Percentiles rank a stretch among this genome's conserved stretches.
Evolutionary conservation across 2,888 invertebrate genomes (phyloP).

Genomic region (Chrysolina haemoptera): DNA sequence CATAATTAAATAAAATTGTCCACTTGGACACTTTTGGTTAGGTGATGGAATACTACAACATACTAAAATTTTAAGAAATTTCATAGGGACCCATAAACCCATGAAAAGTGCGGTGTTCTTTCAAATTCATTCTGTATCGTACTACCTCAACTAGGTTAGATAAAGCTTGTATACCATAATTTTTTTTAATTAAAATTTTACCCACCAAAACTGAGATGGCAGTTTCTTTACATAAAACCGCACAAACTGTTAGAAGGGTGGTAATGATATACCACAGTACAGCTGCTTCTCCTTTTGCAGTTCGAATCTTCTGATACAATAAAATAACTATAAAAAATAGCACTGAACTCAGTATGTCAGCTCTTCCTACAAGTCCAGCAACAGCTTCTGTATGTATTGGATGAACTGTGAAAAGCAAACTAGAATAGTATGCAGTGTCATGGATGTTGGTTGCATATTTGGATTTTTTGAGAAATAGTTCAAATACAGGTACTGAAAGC

Average conservation of each 20-base stretch:
- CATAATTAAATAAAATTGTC: too few relatives aligned
- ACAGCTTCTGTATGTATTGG: conserved; percentile 96
- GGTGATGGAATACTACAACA: too few relatives aligned
- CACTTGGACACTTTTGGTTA: too few relatives aligned
- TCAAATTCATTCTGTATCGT: too few relatives aligned
- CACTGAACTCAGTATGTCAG: conserved; percentile 88
- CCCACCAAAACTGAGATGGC: conserved; percentile 91
- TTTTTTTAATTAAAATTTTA: conserved; percentile 46
- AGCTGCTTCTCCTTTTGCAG: conserved; percentile 53
- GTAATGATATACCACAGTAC: conserved; percentile 58
- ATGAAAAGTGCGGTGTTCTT: too few relatives aligned
- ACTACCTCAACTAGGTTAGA: too few relatives aligned
- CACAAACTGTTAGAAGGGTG: conserved; percentile 73
- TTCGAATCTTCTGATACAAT: conserved; percentile 73
- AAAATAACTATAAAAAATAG: conserved; percentile 82
- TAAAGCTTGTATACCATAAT: background rate
- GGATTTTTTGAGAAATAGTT: conserved; percentile 60
- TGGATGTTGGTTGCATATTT: conserved; percentile 58
- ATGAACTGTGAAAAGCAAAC: conserved; percentile 89
- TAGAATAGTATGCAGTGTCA: conserved; percentile 76
- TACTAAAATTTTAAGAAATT: too few relatives aligned
- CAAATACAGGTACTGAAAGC: conserved; percentile 72
- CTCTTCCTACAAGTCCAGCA: conserved; percentile 92
- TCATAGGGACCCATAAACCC: too few relatives aligned
- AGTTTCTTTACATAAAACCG: conserved; percentile 94